Conservation (phyloP, 2,797 vertebrate genomes). For the Euthynnus affinis region DNA sequence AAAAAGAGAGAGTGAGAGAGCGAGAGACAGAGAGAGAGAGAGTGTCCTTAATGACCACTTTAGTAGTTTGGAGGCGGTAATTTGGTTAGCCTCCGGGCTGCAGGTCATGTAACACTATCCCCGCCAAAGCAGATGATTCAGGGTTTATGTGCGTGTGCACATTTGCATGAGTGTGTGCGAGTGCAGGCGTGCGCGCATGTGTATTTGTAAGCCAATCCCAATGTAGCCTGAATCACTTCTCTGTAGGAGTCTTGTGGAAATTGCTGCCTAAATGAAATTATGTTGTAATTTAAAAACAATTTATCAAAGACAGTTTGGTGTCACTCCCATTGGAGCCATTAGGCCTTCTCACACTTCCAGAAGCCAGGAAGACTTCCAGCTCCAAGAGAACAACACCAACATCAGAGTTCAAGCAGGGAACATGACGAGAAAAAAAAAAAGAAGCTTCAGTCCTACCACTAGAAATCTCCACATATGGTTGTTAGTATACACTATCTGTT, state of each 20-base stretch:
- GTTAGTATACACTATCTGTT: neutral
- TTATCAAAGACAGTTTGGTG: constrained; percentile 85
- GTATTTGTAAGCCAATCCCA: constrained; percentile 73
- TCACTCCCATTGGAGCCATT: constrained; percentile 84
- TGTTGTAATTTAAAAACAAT: constrained; percentile 85
- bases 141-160: constrained; percentile 52
- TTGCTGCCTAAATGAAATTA: constrained; percentile 82
- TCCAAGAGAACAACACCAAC: constrained; percentile 28
- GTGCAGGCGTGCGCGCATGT: neutral
- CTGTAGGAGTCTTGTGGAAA: constrained; percentile 81
- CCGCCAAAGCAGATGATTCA: constrained; percentile 78
- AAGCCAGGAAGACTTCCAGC: constrained; percentile 70
- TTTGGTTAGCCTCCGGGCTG: constrained; percentile 85
- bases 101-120: constrained; percentile 88
- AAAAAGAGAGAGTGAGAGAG: constrained; percentile 39
- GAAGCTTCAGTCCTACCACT: constrained; percentile 7
- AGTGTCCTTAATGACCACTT: constrained; percentile 88
- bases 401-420: constrained; percentile 20
- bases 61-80: constrained; percentile 87
- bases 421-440: constrained; percentile 22
- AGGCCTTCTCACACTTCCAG: constrained; percentile 72
- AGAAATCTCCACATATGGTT: constrained; percentile 20
- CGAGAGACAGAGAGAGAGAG: constrained; percentile 55
- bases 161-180: constrained; percentile 68
- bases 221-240: constrained; percentile 75